These are phyloP conservation scores for Ophion ventricosus DNA, from an alignment of 2,888 invertebrate species.

Conservation along the genomic window DNA sequence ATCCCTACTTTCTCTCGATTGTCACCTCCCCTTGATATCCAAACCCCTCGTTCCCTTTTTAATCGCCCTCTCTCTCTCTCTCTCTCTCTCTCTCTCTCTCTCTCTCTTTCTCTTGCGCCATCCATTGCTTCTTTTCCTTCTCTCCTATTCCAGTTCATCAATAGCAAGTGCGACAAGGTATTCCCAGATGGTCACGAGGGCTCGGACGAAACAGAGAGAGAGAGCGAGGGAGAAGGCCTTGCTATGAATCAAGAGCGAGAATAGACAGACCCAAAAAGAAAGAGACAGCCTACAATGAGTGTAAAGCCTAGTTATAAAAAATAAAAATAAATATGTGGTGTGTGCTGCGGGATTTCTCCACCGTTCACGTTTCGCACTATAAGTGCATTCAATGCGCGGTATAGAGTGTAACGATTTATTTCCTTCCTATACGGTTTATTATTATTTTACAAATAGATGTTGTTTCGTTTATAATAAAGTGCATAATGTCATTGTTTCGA, in stretches of 20 bases:
- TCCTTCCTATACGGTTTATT: no score
- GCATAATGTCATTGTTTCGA: no score
- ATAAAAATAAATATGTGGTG: background rate
- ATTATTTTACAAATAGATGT: no score
- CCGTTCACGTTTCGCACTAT: constrained; percentile 46
- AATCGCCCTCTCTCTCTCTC: no score
- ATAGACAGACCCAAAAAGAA: background rate
- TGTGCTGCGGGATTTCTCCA: constrained; percentile 36
- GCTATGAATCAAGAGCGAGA: background rate
- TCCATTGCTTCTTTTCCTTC: background rate
- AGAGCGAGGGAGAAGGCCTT: background rate
- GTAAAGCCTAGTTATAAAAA: background rate
- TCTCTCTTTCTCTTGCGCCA: background rate
- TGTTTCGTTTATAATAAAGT: no score
- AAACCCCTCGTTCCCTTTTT: background rate
- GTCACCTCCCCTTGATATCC: constrained; percentile 1
- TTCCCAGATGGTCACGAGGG: constrained; percentile 20
- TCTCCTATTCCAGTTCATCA: constrained; percentile 58
- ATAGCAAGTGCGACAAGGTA: constrained; percentile 34
- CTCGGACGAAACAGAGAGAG: constrained; percentile 10
- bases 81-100: background rate
- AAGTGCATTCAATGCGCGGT: background rate
- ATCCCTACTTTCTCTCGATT: constrained; percentile 30
- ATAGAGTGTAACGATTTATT: no score
- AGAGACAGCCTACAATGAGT: background rate